A percentile compares a stretch with the other conserved stretches of the same genome.
Evolutionary conservation across 2,113 vertebrate genomes (phyloP).

Genomic region (Hyaena hyaena): DNA sequence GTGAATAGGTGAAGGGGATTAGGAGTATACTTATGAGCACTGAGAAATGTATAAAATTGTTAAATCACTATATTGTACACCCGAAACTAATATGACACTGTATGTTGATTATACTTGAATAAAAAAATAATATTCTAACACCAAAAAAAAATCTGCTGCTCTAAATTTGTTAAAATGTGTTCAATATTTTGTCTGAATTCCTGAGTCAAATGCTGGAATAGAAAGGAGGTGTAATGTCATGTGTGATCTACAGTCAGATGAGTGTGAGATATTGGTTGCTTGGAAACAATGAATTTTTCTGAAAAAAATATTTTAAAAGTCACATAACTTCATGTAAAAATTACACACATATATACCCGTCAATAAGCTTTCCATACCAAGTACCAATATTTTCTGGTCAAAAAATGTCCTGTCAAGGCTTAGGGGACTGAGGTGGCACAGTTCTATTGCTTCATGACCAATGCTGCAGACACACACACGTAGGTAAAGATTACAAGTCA

Average conservation of each 20-base stretch:
- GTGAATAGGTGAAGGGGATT: neutral
- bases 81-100: neutral
- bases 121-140: neutral
- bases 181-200: conserved; percentile 14
- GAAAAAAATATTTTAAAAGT: neutral
- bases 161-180: neutral
- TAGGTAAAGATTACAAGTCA: neutral
- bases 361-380: neutral
- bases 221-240: neutral
- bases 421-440: neutral
- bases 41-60: neutral
- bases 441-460: neutral
- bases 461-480: no score
- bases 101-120: neutral
- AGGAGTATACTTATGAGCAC: neutral
- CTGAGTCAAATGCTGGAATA: neutral
- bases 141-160: neutral
- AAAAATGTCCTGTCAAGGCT: neutral
- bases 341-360: neutral
- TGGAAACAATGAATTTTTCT: neutral
- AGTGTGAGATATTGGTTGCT: neutral
- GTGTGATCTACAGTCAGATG: neutral
- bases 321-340: neutral
- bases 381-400: neutral
- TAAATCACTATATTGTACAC: neutral